These are phyloP conservation scores for Drosophila subsilvestris DNA, from an alignment of 2,888 invertebrate species.

Conservation along the genomic window DNA sequence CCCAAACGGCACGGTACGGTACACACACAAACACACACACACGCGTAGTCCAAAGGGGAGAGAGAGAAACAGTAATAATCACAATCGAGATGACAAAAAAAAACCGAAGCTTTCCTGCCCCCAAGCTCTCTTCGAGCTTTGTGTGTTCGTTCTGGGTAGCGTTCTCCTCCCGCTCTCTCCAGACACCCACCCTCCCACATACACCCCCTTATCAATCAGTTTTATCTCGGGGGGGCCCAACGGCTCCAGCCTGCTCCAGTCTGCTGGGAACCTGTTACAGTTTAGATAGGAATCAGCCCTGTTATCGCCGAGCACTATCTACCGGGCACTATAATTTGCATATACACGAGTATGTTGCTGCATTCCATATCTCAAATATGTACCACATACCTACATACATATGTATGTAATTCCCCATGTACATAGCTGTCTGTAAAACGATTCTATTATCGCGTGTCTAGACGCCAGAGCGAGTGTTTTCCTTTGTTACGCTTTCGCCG, in stretches of 20 bases:
- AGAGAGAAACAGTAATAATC: slow-evolving; percentile 27
- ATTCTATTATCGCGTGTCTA: slow-evolving; percentile 27
- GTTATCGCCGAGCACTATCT: slow-evolving; percentile 72
- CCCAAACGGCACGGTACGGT: slow-evolving; percentile 13
- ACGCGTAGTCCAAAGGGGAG: neutral
- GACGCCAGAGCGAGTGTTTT: neutral
- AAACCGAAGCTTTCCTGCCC: slow-evolving; percentile 50
- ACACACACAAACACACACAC: neutral
- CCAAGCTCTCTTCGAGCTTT: slow-evolving; percentile 72
- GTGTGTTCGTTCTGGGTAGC: slow-evolving; percentile 48
- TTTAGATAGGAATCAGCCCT: slow-evolving; percentile 78
- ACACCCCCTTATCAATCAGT: slow-evolving; percentile 68
- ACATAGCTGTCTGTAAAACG: neutral
- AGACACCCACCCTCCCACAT: neutral
- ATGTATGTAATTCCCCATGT: slow-evolving; percentile 2
- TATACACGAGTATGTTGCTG: slow-evolving; percentile 8
- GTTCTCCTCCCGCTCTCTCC: slow-evolving; percentile 23
- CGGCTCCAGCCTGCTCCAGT: slow-evolving; percentile 44
- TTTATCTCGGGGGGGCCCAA: slow-evolving; percentile 62
- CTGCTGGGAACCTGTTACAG: slow-evolving; percentile 79
- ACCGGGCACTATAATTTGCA: slow-evolving; percentile 31
- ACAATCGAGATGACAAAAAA: slow-evolving; percentile 5
- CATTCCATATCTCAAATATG: slow-evolving; percentile 18
- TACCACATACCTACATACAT: slow-evolving; percentile 17
- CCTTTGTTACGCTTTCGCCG: slow-evolving; percentile 34